Evolutionary conservation across 2,797 vertebrate genomes (phyloP).

Genomic region (Macroramphosus scolopax): DNA sequence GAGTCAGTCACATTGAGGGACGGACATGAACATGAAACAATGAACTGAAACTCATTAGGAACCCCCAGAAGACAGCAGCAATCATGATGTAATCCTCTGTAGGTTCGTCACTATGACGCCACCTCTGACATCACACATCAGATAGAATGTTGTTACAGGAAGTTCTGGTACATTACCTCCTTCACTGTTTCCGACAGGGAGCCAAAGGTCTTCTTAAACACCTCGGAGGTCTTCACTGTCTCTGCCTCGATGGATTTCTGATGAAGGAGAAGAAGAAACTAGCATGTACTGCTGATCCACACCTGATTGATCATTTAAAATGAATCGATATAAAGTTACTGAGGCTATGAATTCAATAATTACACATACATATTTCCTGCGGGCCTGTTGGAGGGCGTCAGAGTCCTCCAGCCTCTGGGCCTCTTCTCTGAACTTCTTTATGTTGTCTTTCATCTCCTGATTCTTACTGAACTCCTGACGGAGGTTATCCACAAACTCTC

Average conservation of each 20-base stretch:
- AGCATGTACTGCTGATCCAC: not conserved
- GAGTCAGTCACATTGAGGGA: too few relatives aligned
- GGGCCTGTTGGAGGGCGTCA: slow-evolving; percentile 85
- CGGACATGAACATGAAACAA: too few relatives aligned
- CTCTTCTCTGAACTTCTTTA: slow-evolving; percentile 90
- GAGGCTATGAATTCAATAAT: too few relatives aligned
- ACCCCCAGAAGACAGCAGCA: too few relatives aligned
- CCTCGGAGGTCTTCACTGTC: slow-evolving; percentile 87
- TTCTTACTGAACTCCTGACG: slow-evolving; percentile 90
- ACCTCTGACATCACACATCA: too few relatives aligned
- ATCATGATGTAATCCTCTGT: too few relatives aligned
- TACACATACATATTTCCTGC: slow-evolving; percentile 88
- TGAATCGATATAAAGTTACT: too few relatives aligned
- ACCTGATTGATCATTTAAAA: too few relatives aligned
- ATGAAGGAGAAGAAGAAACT: not conserved
- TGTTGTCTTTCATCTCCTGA: slow-evolving; percentile 92
- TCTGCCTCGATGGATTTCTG: slow-evolving; percentile 94
- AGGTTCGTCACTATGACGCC: too few relatives aligned
- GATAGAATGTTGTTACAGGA: too few relatives aligned
- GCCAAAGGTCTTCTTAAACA: slow-evolving; percentile 85
- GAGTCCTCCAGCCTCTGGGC: slow-evolving; percentile 89
- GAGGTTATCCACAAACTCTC: slow-evolving; percentile 88
- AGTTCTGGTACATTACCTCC: slow-evolving; percentile 75
- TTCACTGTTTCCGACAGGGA: slow-evolving; percentile 85
- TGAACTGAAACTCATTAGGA: too few relatives aligned